These are phyloP conservation scores for Hydra vulgaris DNA, from an alignment of 30 jellyfish, hydroid and myxozoan species.

Conservation along the genomic window DNA sequence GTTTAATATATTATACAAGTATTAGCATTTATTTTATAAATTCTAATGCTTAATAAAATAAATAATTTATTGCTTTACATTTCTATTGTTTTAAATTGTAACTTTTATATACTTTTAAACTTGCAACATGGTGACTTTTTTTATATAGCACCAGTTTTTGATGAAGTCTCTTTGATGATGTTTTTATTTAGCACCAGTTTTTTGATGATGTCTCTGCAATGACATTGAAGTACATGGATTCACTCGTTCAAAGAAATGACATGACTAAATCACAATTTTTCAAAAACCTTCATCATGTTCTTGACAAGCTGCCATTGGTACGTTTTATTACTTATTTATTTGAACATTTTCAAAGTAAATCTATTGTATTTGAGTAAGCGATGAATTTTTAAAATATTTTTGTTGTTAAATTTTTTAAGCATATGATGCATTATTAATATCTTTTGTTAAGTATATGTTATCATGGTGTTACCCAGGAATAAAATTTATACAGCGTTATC, in stretches of 20 bases:
- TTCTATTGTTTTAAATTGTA: not conserved
- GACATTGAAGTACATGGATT: conserved; percentile 73
- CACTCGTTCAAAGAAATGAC: conserved; percentile 81
- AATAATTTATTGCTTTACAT: too few species aligned
- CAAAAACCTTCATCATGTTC: conserved; percentile 67
- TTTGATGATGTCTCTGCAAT: conserved; percentile 90
- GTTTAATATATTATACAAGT: too few species aligned
- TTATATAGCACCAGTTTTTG: conserved; percentile 65
- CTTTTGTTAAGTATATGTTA: too few species aligned
- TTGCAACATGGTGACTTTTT: too few species aligned
- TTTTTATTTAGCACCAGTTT: conserved; percentile 50
- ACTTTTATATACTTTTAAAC: not conserved
- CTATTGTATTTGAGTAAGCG: too few species aligned
- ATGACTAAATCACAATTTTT: conserved; percentile 78
- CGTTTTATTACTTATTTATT: not conserved
- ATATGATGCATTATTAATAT: too few species aligned
- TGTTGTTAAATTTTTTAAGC: too few species aligned
- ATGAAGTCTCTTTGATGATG: conserved; percentile 89
- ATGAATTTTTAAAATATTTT: too few species aligned
- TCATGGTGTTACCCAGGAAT: too few species aligned
- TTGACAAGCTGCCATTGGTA: conserved; percentile 75
- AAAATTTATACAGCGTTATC: too few species aligned
- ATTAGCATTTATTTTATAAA: too few species aligned
- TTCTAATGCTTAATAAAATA: too few species aligned
- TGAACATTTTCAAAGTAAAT: not conserved